A percentile compares a stretch with the other conserved stretches of the same genome.
These are phyloP conservation scores for Rhimphoctona megacephalus DNA, from an alignment of 2,888 invertebrate genomes.

Conservation along the genomic window DNA sequence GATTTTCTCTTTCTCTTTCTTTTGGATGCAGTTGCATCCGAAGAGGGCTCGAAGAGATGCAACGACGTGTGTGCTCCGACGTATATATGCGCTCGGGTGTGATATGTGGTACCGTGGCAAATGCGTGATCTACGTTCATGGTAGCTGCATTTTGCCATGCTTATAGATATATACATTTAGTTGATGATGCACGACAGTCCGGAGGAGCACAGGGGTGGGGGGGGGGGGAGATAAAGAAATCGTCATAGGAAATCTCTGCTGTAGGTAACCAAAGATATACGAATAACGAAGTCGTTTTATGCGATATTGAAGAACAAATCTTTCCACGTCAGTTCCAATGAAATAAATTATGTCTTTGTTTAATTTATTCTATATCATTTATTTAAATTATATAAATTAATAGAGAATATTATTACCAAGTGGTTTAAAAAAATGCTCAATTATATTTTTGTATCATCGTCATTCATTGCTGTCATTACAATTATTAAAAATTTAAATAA, in stretches of 20 bases:
- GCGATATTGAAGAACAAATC: conserved; percentile 54
- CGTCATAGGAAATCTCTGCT: conserved; percentile 59
- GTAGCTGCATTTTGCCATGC: conserved; percentile 62
- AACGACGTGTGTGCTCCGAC: conserved; percentile 19
- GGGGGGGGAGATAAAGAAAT: conserved; percentile 43
- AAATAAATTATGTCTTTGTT: neutral
- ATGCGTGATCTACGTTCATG: conserved; percentile 78
- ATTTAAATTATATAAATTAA: neutral
- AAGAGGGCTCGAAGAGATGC: conserved; percentile 17
- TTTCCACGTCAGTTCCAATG: conserved; percentile 4
- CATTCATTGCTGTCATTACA: neutral
- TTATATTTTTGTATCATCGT: neutral
- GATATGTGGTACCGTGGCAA: conserved; percentile 73
- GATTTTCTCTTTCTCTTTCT: conserved; percentile 14
- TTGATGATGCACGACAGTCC: conserved; percentile 55
- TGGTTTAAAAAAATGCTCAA: neutral
- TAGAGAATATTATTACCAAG: neutral
- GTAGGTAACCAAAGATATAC: conserved; percentile 57
- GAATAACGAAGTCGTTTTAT: conserved; percentile 23
- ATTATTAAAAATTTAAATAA: neutral
- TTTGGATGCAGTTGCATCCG: conserved; percentile 3
- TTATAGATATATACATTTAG: conserved; percentile 16
- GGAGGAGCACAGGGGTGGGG: neutral
- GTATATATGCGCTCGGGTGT: conserved; percentile 21
- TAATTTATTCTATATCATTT: too few species aligned